Evolutionary conservation across 2,113 vertebrate species (phyloP).

Genomic region (Cyprinus carpio): DNA sequence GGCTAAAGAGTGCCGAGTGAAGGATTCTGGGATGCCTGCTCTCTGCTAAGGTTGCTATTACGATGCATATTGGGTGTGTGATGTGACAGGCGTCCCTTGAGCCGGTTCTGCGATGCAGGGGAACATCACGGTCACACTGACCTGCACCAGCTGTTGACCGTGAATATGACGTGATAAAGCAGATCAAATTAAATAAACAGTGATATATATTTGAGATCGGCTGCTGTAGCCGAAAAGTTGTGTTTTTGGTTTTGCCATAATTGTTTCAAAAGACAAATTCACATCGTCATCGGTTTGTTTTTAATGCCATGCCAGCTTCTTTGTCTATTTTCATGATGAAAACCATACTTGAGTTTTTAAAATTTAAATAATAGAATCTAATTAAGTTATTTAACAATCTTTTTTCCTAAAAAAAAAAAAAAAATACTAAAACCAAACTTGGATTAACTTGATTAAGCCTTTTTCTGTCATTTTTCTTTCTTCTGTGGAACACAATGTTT

Average conservation of each 20-base stretch:
- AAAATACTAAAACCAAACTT: too few relatives aligned
- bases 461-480: neutral
- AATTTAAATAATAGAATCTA: too few relatives aligned
- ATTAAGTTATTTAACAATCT: too few relatives aligned
- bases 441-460: too few relatives aligned
- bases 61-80: neutral
- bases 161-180: neutral
- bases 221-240: too few relatives aligned
- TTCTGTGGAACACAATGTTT: too few relatives aligned
- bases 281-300: too few relatives aligned
- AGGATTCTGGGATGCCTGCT: conserved; percentile 56
- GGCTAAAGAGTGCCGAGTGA: conserved; percentile 5
- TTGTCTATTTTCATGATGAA: too few relatives aligned
- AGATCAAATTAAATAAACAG: neutral
- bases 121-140: neutral
- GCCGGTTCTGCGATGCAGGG: neutral
- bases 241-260: neutral
- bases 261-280: too few relatives aligned
- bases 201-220: neutral
- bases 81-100: conserved; percentile 7
- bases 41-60: conserved; percentile 31
- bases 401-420: too few relatives aligned
- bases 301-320: too few relatives aligned
- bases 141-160: neutral
- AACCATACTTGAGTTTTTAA: neutral